Evolutionary conservation across 2,888 invertebrate genomes (phyloP).

Genomic region (Scaptomyza cyrtandrae): DNA sequence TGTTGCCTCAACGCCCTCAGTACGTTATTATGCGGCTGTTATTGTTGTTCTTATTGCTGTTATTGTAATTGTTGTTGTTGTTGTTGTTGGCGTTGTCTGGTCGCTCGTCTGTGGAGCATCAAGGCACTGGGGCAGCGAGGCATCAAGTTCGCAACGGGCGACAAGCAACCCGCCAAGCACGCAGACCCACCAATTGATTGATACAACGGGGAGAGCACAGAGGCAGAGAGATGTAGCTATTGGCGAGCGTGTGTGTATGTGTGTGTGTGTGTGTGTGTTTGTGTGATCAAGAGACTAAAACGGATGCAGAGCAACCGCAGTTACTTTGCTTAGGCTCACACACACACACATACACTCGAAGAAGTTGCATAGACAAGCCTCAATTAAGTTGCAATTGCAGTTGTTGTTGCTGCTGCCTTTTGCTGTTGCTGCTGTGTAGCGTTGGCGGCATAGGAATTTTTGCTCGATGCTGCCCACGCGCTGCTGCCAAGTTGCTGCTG

Average conservation of each 20-base stretch:
- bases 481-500: constrained; percentile 49
- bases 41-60: constrained; percentile 40
- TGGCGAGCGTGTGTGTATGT: not conserved
- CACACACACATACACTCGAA: constrained; percentile 21
- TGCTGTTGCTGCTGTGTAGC: constrained; percentile 41
- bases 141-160: constrained; percentile 79
- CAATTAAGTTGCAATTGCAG: constrained; percentile 80
- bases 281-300: constrained; percentile 15
- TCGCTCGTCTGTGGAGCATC: constrained; percentile 82
- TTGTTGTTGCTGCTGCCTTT: constrained; percentile 48
- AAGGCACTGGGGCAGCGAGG: constrained; percentile 83
- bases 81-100: constrained; percentile 43
- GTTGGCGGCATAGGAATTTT: constrained; percentile 68
- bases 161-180: constrained; percentile 45
- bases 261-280: not conserved
- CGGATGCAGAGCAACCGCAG: constrained; percentile 71
- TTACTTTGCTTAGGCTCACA: constrained; percentile 56
- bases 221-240: not conserved
- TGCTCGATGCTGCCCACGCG: constrained; percentile 61
- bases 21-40: constrained; percentile 72
- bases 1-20: constrained; percentile 75
- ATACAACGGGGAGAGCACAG: constrained; percentile 4
- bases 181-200: constrained; percentile 34
- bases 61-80: constrained; percentile 32
- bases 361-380: constrained; percentile 72